These are phyloP conservation scores for Hippocampus mohnikei DNA, from an alignment of 2,113 vertebrate genomes.

Conservation along the genomic window DNA sequence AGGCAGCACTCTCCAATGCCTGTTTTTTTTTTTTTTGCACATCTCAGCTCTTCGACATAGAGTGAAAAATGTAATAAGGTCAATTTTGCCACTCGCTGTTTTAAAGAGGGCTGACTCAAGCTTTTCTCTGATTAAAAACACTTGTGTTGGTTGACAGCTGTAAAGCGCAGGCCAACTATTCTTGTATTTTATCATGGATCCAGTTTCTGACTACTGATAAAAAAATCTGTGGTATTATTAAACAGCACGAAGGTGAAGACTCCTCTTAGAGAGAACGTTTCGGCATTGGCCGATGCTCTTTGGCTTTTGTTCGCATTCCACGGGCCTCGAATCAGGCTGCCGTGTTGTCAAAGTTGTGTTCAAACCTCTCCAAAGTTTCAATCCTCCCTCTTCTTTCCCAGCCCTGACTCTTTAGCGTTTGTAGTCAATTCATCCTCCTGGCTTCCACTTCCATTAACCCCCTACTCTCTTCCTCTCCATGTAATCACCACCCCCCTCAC, in stretches of 20 bases:
- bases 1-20: constrained; percentile 40
- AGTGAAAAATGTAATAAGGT: constrained; percentile 27
- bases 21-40: constrained; percentile 1
- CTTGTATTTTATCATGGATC: constrained; percentile 33
- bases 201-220: constrained; percentile 61
- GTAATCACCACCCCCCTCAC: constrained; percentile 20
- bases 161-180: constrained; percentile 17
- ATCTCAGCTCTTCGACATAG: constrained; percentile 31
- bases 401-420: constrained; percentile 44
- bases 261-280: constrained; percentile 40
- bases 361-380: constrained; percentile 32
- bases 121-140: constrained; percentile 28
- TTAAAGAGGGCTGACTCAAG: constrained; percentile 28
- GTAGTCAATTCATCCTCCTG: constrained; percentile 57
- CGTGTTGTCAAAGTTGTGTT: constrained; percentile 28
- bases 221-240: constrained; percentile 27
- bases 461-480: constrained; percentile 38
- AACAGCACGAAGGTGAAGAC: not conserved
- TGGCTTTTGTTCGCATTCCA: constrained; percentile 62
- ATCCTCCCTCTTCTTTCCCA: constrained; percentile 25
- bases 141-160: constrained; percentile 17
- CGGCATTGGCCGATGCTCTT: constrained; percentile 40
- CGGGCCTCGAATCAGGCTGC: constrained; percentile 43
- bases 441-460: constrained; percentile 51
- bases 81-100: constrained; percentile 20